Percentiles rank a stretch among this genome's conserved stretches.
phyloP scores from a whole-genome alignment of 2,888 invertebrate species.

The Cerastis rubricosa region DNA sequence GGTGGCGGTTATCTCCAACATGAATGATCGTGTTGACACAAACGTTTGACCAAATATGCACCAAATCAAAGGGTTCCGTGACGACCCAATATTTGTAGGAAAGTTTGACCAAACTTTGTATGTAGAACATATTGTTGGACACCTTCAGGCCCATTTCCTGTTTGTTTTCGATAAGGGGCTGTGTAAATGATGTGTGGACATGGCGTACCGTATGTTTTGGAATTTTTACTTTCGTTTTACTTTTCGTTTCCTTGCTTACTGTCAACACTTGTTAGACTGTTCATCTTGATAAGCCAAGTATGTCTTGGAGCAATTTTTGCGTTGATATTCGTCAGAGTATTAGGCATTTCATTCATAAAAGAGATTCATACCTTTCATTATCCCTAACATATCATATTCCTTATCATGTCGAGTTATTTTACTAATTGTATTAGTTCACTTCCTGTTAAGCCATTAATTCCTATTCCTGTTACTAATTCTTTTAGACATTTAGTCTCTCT shows the following conservation, averaged over 20 bases:
- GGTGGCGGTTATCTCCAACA: conserved; percentile 66
- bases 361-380: neutral
- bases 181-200: conserved; percentile 68
- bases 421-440: neutral
- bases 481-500: neutral
- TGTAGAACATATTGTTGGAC: conserved; percentile 73
- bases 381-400: no score
- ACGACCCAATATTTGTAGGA: conserved; percentile 72
- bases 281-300: conserved; percentile 32
- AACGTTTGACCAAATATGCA: conserved; percentile 67
- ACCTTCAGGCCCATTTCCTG: conserved; percentile 77
- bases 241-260: conserved; percentile 55
- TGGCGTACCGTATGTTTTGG: conserved; percentile 61
- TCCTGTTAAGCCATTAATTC: neutral
- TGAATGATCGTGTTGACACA: conserved; percentile 71
- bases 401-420: conserved; percentile 6
- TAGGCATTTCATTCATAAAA: conserved; percentile 21
- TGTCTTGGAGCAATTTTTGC: conserved; percentile 34
- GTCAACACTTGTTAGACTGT: conserved; percentile 34
- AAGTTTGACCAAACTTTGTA: conserved; percentile 72
- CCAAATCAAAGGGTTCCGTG: conserved; percentile 75
- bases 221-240: conserved; percentile 67
- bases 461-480: neutral
- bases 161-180: conserved; percentile 77
- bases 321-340: neutral